These are phyloP conservation scores for Heterochromis multidens DNA, from an alignment of 2,113 vertebrate species.

Conservation along the genomic window DNA sequence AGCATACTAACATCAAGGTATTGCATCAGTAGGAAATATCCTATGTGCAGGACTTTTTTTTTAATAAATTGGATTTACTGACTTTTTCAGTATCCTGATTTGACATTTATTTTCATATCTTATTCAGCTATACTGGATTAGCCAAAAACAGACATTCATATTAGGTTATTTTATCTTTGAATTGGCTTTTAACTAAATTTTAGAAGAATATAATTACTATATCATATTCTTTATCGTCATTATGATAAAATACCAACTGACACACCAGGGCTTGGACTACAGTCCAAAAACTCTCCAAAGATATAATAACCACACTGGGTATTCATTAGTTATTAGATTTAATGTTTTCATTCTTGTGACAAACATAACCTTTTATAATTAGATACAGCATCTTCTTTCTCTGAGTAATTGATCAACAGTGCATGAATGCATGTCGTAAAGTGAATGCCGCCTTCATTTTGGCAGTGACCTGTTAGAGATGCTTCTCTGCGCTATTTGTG, in stretches of 20 bases:
- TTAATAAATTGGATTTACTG: neutral
- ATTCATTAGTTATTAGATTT: neutral
- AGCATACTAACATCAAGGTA: neutral
- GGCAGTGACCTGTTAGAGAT: slow-evolving; percentile 39
- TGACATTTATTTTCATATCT: neutral
- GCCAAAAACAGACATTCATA: neutral
- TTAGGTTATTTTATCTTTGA: neutral
- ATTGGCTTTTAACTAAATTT: neutral
- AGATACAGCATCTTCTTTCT: neutral
- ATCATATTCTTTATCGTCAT: neutral
- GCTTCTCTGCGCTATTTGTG: slow-evolving; percentile 57
- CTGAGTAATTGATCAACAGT: slow-evolving; percentile 21
- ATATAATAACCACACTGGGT: neutral
- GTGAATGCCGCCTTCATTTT: slow-evolving; percentile 15
- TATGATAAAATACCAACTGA: neutral
- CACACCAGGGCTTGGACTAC: neutral
- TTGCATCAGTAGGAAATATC: neutral
- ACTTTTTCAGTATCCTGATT: neutral
- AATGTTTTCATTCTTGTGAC: neutral
- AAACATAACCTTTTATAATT: slow-evolving; percentile 1
- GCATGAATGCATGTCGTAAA: slow-evolving; percentile 9
- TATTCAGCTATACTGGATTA: neutral
- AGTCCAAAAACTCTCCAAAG: neutral
- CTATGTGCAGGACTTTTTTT: neutral
- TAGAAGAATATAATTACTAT: neutral